Conservation (phyloP, 2,888 invertebrate genomes). For the Hydrotaea cyrtoneurina region DNA sequence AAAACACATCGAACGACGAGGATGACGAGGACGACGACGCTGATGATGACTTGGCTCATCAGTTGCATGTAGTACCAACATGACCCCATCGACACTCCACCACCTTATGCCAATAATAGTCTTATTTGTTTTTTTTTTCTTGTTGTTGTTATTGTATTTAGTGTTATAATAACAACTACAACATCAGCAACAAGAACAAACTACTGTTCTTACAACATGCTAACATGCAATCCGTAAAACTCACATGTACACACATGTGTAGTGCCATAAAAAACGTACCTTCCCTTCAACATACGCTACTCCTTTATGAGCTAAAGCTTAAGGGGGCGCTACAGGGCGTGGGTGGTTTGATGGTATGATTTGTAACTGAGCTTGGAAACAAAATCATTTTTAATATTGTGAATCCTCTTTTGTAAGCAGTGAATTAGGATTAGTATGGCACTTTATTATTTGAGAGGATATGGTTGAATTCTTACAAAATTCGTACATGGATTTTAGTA, state of each 20-base stretch:
- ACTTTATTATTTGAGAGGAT: too few species aligned
- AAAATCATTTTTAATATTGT: too few species aligned
- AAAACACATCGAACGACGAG: neutral
- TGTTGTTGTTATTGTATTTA: neutral
- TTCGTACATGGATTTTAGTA: too few species aligned
- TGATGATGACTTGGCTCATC: neutral
- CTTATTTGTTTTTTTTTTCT: constrained; percentile 5
- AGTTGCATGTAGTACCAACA: constrained; percentile 25
- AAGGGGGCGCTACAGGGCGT: neutral
- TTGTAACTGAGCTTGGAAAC: neutral
- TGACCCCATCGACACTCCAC: constrained; percentile 33
- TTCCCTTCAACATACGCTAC: neutral
- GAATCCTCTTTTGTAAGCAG: too few species aligned
- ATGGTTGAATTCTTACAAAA: too few species aligned
- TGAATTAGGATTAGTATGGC: too few species aligned
- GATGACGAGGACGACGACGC: neutral
- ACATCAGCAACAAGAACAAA: constrained; percentile 47
- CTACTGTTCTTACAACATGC: constrained; percentile 52
- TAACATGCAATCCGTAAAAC: constrained; percentile 53
- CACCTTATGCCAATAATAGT: constrained; percentile 58
- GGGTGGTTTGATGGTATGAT: neutral
- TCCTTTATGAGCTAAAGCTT: neutral
- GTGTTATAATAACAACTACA: constrained; percentile 31
- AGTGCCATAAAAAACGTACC: neutral
- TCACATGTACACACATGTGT: too few species aligned